Percentiles rank a stretch among this genome's conserved stretches.
Evolutionary conservation across 2,797 vertebrate genomes (phyloP).

Genomic region (Melanotaenia maccullochi): DNA sequence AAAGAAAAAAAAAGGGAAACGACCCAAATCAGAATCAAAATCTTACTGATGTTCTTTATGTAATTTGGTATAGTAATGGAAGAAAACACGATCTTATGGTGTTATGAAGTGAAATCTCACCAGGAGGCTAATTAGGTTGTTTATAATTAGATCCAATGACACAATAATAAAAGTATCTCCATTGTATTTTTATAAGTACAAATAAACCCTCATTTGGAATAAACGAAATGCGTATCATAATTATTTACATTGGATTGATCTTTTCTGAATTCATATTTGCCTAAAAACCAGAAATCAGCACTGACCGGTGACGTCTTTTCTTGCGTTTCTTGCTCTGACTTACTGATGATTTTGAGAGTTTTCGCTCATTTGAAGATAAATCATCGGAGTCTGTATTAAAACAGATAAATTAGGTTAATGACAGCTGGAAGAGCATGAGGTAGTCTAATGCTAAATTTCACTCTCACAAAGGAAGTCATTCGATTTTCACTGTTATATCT

Average conservation of each 20-base stretch:
- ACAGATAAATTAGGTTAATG: conserved; percentile 3
- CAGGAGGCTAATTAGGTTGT: neutral
- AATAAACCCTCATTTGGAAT: neutral
- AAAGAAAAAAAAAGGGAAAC: neutral
- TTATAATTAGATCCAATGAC: neutral
- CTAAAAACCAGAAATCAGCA: conserved; percentile 18
- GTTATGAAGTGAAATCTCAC: neutral
- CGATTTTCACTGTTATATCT: neutral
- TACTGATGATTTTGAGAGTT: conserved; percentile 91
- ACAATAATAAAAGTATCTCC: neutral
- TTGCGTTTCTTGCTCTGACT: conserved; percentile 97
- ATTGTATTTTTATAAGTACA: neutral
- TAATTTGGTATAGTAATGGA: too few species aligned
- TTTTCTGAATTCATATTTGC: neutral
- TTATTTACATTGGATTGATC: neutral
- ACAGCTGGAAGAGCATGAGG: neutral
- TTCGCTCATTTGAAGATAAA: conserved; percentile 94
- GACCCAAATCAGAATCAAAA: neutral
- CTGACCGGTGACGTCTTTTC: conserved; percentile 95
- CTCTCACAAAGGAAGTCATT: neutral
- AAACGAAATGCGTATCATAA: neutral
- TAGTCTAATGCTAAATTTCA: neutral
- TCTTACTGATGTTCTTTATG: rapidly evolving
- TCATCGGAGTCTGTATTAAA: conserved; percentile 91
- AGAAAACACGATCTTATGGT: neutral